Evolutionary conservation across 2,113 vertebrate genomes (phyloP).

Genomic region (Odocoileus hemionus): DNA sequence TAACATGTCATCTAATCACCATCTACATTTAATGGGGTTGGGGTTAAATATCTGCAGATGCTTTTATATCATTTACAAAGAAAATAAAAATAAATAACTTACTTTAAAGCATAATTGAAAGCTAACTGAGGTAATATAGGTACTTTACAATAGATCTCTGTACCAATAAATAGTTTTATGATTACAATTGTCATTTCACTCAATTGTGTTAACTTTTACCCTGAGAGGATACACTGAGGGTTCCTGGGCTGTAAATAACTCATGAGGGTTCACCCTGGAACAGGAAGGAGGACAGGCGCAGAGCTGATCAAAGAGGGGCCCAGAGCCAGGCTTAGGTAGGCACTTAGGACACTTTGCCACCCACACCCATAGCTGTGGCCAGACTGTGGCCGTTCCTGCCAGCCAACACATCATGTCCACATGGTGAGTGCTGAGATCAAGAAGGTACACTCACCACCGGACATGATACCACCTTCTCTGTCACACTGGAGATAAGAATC

Average conservation of each 20-base stretch:
- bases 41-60: background rate
- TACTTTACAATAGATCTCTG: background rate
- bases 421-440: background rate
- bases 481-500: too few species aligned
- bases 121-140: background rate
- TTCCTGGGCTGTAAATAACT: background rate
- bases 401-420: too few species aligned
- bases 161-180: background rate
- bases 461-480: background rate
- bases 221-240: background rate
- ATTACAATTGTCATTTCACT: background rate
- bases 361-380: background rate
- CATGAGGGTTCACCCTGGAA: background rate
- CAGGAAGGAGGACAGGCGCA: background rate
- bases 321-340: background rate
- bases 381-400: fast-evolving
- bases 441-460: background rate
- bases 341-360: background rate
- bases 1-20: background rate
- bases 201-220: background rate
- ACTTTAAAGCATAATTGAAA: background rate
- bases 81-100: background rate
- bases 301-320: background rate
- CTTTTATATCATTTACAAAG: background rate
- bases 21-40: background rate